Evolutionary conservation across 2,797 vertebrate genomes (phyloP), one percentile per base, ranked within the genome.

Genomic region (Siniperca obscura): DNA sequence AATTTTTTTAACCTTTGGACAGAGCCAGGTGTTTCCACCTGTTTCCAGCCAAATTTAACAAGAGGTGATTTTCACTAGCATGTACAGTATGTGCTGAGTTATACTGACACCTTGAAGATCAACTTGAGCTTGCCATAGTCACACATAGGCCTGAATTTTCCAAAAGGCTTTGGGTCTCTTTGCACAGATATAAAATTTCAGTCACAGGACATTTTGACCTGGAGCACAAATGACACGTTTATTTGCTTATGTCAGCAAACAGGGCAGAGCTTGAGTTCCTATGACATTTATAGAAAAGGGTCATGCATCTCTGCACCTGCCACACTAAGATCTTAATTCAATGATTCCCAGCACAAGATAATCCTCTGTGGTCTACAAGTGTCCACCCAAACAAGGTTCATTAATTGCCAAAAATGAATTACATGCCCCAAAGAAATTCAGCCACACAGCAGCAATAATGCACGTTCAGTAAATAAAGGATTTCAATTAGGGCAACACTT

Each of bases 401-500:
- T 86, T 90, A 89, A 87, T 86, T 82, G 59, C 46, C 53, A n/a
- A 71, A 30, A 86, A 84, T 84, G 62, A 92, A 89, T 75, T 81
- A 84, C 83, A 86, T 53, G 70, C 70, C 86, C 36, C 25, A 50
- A 57, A 83, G 74, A 84, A 81, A 84, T 76, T 82, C 74, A 84
- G 83, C 76, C 87, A 71, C 86, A 85, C 59, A 34, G 76, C 66
- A 71, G 74, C 66, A 81, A 88, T 87, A 89, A 89, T 68, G 57
- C 75, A 76, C 60, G 83, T 88, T 86, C 87, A 87, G 84, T 91
- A 85, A 89, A 86, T 87, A 91, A 74, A 90, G 84, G 82, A 89
- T 90, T 93, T 90, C 82, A 87, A 87, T 93, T 90, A 89, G 81
- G 70, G 56, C 48, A 83, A 46, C 81, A 85, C 84, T 89, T 89